phyloP scores from a whole-genome alignment of 2,888 invertebrate genomes.

The Drosophila nigricruria region DNA sequence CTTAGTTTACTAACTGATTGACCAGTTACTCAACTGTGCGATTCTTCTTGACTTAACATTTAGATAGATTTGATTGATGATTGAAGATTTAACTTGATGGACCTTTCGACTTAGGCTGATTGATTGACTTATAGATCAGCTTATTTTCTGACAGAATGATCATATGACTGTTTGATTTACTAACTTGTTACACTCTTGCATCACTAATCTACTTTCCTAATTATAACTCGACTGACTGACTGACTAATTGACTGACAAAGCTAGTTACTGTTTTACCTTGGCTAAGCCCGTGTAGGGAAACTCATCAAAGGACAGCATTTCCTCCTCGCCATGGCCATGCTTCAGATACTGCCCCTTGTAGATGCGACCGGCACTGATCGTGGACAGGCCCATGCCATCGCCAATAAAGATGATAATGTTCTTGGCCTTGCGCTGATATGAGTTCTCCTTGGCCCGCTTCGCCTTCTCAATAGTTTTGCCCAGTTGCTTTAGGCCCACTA shows the following conservation, averaged over 20 bases:
- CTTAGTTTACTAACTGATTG: neutral
- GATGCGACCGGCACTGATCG: slow-evolving; percentile 88
- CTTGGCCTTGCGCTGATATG: slow-evolving; percentile 85
- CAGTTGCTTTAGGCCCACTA: slow-evolving; percentile 75
- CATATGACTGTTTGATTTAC: neutral
- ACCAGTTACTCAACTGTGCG: neutral
- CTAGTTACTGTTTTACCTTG: slow-evolving; percentile 85
- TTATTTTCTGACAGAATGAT: neutral
- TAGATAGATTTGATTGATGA: no score
- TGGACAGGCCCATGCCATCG: slow-evolving; percentile 89
- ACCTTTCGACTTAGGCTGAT: neutral
- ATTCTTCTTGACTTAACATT: no score
- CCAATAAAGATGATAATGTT: slow-evolving; percentile 89
- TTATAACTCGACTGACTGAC: neutral
- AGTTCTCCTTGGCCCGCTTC: slow-evolving; percentile 80
- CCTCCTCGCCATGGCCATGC: slow-evolving; percentile 87
- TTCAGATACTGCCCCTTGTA: slow-evolving; percentile 87
- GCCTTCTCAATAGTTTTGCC: slow-evolving; percentile 85
- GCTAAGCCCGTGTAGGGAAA: slow-evolving; percentile 88
- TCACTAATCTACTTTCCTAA: neutral
- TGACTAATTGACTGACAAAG: neutral
- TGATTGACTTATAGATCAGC: neutral
- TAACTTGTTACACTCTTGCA: neutral
- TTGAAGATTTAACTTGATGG: no score
- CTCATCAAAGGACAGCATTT: slow-evolving; percentile 87